These are phyloP conservation scores for Subacronicta megacephala DNA, from an alignment of 2,888 invertebrate genomes.

Conservation along the genomic window DNA sequence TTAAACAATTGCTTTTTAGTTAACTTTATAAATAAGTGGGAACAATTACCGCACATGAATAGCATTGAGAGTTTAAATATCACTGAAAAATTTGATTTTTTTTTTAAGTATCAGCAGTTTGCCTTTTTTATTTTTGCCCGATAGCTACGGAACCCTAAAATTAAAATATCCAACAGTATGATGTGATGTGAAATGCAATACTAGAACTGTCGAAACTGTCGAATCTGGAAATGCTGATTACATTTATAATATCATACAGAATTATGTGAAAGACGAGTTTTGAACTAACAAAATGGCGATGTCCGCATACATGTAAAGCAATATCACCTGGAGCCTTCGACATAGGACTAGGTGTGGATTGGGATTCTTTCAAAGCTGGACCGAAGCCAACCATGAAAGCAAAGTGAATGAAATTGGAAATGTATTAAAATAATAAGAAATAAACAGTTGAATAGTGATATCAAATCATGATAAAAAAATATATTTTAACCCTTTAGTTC, in stretches of 20 bases:
- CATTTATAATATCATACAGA: not conserved
- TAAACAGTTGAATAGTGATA: not conserved
- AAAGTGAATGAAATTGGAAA: constrained; percentile 16
- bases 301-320: constrained; percentile 22
- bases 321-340: constrained; percentile 52
- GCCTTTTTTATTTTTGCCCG: no score
- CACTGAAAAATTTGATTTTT: no score
- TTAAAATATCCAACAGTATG: not conserved
- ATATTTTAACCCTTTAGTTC: no score
- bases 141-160: not conserved
- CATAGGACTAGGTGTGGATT: constrained; percentile 34
- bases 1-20: no score
- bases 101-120: no score
- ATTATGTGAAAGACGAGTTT: constrained; percentile 1
- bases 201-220: not conserved
- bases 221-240: not conserved
- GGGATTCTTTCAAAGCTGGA: constrained; percentile 48
- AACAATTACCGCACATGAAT: no score
- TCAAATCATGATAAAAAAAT: constrained; percentile 9
- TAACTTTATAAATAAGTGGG: no score
- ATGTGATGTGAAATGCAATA: not conserved
- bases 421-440: constrained; percentile 2
- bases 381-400: constrained; percentile 25
- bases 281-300: constrained; percentile 14
- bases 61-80: no score